These are phyloP conservation scores for Peucedramus taeniatus DNA, from an alignment of 2,113 vertebrate species.

Conservation along the genomic window DNA sequence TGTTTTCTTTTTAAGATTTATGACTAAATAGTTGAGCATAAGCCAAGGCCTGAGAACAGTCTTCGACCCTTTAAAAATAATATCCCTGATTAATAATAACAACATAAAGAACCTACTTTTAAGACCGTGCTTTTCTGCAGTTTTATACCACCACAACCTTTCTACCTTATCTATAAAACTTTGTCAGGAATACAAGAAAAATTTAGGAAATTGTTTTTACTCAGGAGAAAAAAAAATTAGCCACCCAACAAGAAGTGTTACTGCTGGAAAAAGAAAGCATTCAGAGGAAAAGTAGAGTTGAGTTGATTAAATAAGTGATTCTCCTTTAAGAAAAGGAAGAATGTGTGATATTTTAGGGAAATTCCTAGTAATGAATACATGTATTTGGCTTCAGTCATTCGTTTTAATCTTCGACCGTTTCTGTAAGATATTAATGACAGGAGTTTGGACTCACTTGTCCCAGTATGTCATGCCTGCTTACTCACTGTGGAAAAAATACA, in stretches of 20 bases:
- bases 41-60: neutral
- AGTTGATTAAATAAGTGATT: neutral
- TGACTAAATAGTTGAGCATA: neutral
- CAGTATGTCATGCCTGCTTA: neutral
- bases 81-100: neutral
- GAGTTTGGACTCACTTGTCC: neutral
- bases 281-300: neutral
- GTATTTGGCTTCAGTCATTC: neutral
- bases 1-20: neutral
- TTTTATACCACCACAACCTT: neutral
- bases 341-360: neutral
- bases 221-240: neutral
- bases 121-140: neutral
- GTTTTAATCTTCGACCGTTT: neutral
- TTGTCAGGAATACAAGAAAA: neutral
- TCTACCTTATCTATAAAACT: neutral
- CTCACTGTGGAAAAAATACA: neutral
- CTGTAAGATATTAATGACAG: neutral
- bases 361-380: neutral
- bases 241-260: neutral
- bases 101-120: neutral
- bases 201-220: neutral
- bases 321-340: constrained; percentile 20
- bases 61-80: neutral
- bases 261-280: neutral